Evolutionary conservation across 2,888 invertebrate species (phyloP), one percentile per base, ranked within the genome.

Genomic region (Augochlorella aurata): DNA sequence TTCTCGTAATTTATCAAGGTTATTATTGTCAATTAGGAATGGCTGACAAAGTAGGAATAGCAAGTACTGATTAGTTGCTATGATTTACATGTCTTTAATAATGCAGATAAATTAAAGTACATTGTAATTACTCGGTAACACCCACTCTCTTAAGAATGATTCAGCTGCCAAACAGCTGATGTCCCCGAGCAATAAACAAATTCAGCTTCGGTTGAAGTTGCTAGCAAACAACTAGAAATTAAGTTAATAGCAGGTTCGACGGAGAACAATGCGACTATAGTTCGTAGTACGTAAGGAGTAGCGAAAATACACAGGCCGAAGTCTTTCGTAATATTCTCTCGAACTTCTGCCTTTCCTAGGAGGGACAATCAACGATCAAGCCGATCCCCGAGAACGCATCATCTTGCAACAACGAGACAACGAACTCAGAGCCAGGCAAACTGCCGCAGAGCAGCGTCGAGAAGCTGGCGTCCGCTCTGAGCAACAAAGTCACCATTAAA

Each of bases 401-500:
- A 10, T 58, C 61, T 52, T 54, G 82, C 61, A 78, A 24, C 61
- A 88, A 77, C 70, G 89, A 88, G 24, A 81, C 88, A 86, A 83
- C 90, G 87, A 82, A 88, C 86, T 29, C 86, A n/a, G 88, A 88
- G 54, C 80, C 87, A 12, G 79, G 74, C 21, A 87, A 87, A 58
- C 76, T 89, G 68, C 73, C 86, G 10, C 91, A 91, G 54, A 90
- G 89, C 58, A 92, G 89, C 82, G 89, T 93, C 16, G 93, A 93
- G 61, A 93, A 92, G 78, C 83, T 93, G 74, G 92, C 93, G 18
- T 90, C 90, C 12, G 90, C 90, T 70, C 82, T 93, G 72, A 90
- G 88, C 84, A 93, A 94, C 87, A 93, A 92, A 88, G 93, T 94
- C 72, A 93, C 93, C 82, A 93, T 94, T 74, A 93, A 91, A 88